Conservation (phyloP, 2,797 vertebrate species). For the Alectoris magna region DNA sequence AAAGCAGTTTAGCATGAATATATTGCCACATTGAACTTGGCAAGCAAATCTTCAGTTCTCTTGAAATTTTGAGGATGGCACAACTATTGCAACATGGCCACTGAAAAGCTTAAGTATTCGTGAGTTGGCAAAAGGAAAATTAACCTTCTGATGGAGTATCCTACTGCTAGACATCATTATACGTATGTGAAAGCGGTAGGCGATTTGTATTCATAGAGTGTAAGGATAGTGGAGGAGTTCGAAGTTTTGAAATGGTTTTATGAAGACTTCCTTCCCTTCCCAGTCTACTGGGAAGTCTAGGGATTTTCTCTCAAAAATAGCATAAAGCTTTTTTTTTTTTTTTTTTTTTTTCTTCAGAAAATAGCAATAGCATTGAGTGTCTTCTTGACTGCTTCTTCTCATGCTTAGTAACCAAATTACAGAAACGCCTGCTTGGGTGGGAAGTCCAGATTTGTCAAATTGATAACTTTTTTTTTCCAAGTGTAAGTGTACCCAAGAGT, state of each 20-base stretch:
- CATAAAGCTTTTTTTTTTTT: no score
- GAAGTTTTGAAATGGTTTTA: background rate
- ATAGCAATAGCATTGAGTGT: background rate
- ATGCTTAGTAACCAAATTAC: no score
- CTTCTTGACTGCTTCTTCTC: background rate
- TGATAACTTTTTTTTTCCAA: background rate
- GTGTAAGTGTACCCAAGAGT: background rate
- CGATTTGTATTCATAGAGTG: background rate
- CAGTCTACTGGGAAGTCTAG: no score
- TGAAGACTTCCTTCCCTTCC: background rate
- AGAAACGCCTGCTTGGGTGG: background rate
- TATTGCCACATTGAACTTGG: background rate
- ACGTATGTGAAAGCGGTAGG: no score
- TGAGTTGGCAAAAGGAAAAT: background rate
- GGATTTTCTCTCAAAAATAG: background rate
- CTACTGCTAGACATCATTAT: background rate
- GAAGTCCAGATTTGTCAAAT: background rate
- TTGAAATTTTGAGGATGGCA: background rate
- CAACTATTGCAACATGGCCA: background rate
- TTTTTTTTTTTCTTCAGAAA: background rate
- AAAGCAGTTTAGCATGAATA: background rate
- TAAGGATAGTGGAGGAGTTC: background rate
- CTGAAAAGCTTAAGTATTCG: background rate
- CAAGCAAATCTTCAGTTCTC: background rate
- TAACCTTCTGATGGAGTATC: background rate